Conservation (phyloP, 2,888 invertebrate genomes). For the Norana najaformis region DNA sequence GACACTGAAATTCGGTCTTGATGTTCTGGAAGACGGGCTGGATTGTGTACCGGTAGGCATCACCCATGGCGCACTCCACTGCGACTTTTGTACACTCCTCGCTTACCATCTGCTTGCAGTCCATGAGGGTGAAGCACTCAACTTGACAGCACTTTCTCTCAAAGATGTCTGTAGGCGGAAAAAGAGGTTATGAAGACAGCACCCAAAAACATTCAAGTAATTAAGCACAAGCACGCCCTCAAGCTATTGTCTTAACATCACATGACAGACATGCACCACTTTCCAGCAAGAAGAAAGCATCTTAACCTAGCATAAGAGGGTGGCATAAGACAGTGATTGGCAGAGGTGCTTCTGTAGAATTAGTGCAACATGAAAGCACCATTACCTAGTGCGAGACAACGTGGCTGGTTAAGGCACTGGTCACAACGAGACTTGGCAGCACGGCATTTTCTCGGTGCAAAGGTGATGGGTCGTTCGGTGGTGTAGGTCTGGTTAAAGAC, state of each 20-base stretch:
- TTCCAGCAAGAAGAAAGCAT: not conserved
- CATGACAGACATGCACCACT: not conserved
- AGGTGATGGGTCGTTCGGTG: conserved; percentile 48
- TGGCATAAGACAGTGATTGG: not conserved
- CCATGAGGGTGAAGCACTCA: conserved; percentile 51
- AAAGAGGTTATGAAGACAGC: not conserved
- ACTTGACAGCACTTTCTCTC: conserved; percentile 47
- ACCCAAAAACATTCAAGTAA: not conserved
- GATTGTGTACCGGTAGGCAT: conserved; percentile 55
- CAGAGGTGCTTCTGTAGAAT: not conserved
- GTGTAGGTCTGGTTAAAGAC: conserved; percentile 52
- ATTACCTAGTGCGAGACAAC: conserved; percentile 38
- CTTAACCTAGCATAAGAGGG: not conserved
- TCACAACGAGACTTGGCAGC: conserved; percentile 43
- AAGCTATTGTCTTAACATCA: not conserved
- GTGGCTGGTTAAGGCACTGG: conserved; percentile 41
- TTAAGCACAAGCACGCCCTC: not conserved
- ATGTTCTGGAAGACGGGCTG: conserved; percentile 55
- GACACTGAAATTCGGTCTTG: conserved; percentile 45
- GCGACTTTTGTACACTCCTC: conserved; percentile 50
- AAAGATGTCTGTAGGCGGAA: conserved; percentile 39
- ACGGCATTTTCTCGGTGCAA: conserved; percentile 51
- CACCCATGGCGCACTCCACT: conserved; percentile 58
- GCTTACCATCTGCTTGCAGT: conserved; percentile 51
- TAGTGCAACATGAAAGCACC: not conserved